Conservation (phyloP, 2,888 invertebrate genomes). For the Cacoxenus indagator region DNA sequence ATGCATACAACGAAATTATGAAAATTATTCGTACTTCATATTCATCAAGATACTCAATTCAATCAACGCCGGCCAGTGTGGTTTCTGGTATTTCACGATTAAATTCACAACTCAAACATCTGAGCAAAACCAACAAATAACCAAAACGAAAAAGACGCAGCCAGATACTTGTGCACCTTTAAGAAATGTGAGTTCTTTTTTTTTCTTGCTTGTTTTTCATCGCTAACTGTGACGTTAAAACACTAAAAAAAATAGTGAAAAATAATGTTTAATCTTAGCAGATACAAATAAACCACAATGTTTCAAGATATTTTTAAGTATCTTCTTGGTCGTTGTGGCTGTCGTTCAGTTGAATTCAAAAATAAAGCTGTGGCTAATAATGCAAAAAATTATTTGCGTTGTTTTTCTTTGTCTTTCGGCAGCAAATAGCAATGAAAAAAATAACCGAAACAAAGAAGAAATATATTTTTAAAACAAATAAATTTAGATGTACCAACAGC, state of each 20-base stretch:
- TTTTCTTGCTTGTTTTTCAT: background rate
- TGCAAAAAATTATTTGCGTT: constrained; percentile 13
- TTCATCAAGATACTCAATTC: background rate
- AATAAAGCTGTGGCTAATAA: constrained; percentile 17
- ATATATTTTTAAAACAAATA: background rate
- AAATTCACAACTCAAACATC: background rate
- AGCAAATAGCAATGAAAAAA: background rate
- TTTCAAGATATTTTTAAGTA: background rate
- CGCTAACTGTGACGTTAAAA: background rate
- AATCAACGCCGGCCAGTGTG: background rate
- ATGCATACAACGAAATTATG: too few relatives aligned
- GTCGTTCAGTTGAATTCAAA: background rate
- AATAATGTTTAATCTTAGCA: too few relatives aligned
- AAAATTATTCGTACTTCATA: too few relatives aligned
- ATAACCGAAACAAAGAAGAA: background rate
- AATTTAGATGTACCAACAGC: background rate
- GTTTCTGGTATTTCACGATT: background rate
- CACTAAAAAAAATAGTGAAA: background rate
- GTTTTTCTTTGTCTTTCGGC: background rate
- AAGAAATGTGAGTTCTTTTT: too few relatives aligned
- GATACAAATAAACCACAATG: background rate
- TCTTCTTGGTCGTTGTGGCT: background rate
- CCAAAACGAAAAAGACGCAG: too few relatives aligned
- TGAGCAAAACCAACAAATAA: background rate
- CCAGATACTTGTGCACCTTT: too few relatives aligned